Base-by-base conservation (phyloP, 2,888 invertebrate genomes). In the Cataglyphis livida region DNA sequence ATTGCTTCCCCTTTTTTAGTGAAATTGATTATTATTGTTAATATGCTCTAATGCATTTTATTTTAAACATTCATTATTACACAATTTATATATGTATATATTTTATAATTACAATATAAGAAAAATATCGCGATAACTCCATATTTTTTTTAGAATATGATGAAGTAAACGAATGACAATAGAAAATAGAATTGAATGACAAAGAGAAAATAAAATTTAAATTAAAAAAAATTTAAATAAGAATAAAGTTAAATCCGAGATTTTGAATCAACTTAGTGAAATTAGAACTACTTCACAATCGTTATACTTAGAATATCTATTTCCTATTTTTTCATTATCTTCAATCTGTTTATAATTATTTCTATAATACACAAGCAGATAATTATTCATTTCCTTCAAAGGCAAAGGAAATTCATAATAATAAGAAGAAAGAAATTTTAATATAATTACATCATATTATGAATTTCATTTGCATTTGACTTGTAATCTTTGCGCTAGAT, bases 1-100 rank as follows among this genome's bases (percentile, higher is more conserved):
- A 28, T 5, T 38, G 51, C 12, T 73, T 41, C 15, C n/a, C 6
- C 18, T 38, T 73, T 62, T 81, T 68, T 32, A 62, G 66, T 35
- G 9, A 18, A 35, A 0, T 18, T 48, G 48, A 28, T 28, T 9
- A 28, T n/a, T 10, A 9, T 51, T 51, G 44, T 59, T 59, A 28
- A n/a, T 28, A 7, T 5, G n/a, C 7, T 54, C n/a, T 7, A n/a
- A 12, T 12, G 1, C 2, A 48, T 6, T 64, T 35, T 35, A 75
- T 21, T 15, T 73, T 6, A 6, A 35, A 10, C 44, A 12, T 41
- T 48, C 21, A 21, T 4, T 21, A 44, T 48, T 48, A 18, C 35
- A 10, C 15, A 25, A 59, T 25, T 21, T 9, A 21, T 48, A 48
- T 44, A 15, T 48, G 6, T 35, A 32, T 32, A 6, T 32, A 32